Evolutionary conservation across 2,888 invertebrate species (phyloP).

Genomic region (Achlya flavicornis): DNA sequence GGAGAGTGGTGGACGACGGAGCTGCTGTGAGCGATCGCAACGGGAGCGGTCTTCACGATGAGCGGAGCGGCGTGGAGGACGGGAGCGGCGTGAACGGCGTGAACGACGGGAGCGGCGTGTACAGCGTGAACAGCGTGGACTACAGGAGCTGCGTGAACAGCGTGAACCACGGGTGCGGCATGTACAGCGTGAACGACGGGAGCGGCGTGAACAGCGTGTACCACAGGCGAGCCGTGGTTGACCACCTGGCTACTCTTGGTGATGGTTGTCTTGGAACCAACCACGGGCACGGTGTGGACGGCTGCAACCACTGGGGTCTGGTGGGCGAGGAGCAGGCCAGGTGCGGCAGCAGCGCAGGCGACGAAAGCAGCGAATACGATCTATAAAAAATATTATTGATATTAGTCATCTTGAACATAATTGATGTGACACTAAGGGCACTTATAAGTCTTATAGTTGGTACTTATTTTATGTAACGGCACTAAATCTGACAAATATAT

Average conservation of each 20-base stretch:
- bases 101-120: constrained; percentile 63
- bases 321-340: constrained; percentile 66
- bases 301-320: constrained; percentile 66
- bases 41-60: constrained; percentile 66
- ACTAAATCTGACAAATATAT: neutral
- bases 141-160: constrained; percentile 53
- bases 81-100: constrained; percentile 50
- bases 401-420: neutral
- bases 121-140: constrained; percentile 59
- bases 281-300: constrained; percentile 63
- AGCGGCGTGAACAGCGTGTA: constrained; percentile 54
- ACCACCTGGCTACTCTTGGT: constrained; percentile 78
- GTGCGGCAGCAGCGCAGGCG: constrained; percentile 78
- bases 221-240: constrained; percentile 69
- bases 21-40: constrained; percentile 68
- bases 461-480: neutral
- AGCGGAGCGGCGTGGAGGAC: constrained; percentile 45
- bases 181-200: constrained; percentile 60
- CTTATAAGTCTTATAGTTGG: neutral
- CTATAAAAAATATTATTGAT: constrained; percentile 48
- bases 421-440: neutral
- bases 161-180: constrained; percentile 61
- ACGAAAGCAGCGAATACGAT: constrained; percentile 77
- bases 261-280: constrained; percentile 68
- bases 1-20: constrained; percentile 68